Evolutionary conservation across 2,888 invertebrate species (phyloP), one percentile per base, ranked within the genome.

Genomic region (Aphidoletes aphidimyza): DNA sequence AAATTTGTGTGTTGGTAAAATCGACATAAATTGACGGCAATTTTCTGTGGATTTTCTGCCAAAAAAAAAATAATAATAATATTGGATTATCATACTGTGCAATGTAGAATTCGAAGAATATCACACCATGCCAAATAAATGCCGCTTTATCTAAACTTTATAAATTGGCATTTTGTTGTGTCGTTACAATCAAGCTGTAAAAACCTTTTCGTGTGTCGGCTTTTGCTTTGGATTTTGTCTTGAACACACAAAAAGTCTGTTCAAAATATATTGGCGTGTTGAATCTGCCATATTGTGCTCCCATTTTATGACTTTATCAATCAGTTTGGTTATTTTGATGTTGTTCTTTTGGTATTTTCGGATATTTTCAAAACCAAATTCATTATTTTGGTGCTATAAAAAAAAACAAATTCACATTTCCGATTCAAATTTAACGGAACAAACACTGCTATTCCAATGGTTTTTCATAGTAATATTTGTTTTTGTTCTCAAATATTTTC

Each of bases 21-120:
- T 69, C 69, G 69, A 69, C 69, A 69, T 69, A 69, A 69, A 69
- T 69, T 69, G 69, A 69, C 69, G 69, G 69, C 69, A 69, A 69
- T 69, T 22, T 54, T 54, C 22, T 54, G 30, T 30, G 17, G 69
- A 34, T 69, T 69, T 69, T 69, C 69, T 69, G 69, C 69, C 69
- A 30, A 69, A 69, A 69, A 14, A n/a, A n/a, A n/a, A n/a, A n/a
- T n/a, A n/a, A n/a, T n/a, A n/a, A n/a, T n/a, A n/a, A n/a, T n/a
- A n/a, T n/a, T 26, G 54, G 54, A 54, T 54, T 54, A 54, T 54
- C 54, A 47, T 17, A 47, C 14, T 47, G 47, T 47, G 54, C n/a
- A n/a, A n/a, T n/a, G n/a, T n/a, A n/a, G n/a, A n/a, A n/a, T 54
- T 22, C 26, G 54, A 11, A 11, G 26, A 54, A 54, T 26, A 54